Evolutionary conservation across 2,888 invertebrate species (phyloP), one percentile per base, ranked within the genome.

Genomic region (Drosophila siamana): DNA sequence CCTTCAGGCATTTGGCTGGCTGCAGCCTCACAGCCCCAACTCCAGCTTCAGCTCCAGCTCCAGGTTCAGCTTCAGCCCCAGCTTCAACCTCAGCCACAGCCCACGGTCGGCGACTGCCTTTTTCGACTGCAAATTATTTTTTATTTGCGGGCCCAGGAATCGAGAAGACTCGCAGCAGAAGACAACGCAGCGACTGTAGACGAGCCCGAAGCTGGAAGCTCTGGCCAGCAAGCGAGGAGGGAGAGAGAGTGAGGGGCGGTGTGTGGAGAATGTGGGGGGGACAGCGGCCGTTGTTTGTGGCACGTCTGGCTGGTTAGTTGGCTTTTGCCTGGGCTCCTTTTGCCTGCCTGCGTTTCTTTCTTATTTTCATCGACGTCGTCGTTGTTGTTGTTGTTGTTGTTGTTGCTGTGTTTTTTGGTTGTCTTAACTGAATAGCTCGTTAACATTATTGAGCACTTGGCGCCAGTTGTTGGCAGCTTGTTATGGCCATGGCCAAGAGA

Each of bases 361-460:
- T 56, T 56, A 33, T 26, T 44, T 38, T 56, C 11, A 11, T 47
- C 71, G 75, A 70, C 26, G 26, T 26, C 24, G 24, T 24, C 24
- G 48, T 78, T 68, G 38, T 28, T 8, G 28, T 28, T 8, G 44
- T 63, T 60, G 55, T 51, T 69, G 51, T 64, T 59, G 43, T 63
- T 80, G 69, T 68, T 80, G 26, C 47, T 52, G 43, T 54, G 44
- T 30, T 59, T 59, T 70, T 67, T 71, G 67, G 84, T 89, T 88
- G 85, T 90, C 90, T 86, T 86, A 86, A 87, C 85, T 89, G 89
- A 90, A 89, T 90, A 90, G 90, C 90, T 90, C 90, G 90, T 90
- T 90, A 90, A 90, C 89, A 90, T 90, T 91, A 91, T 91, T 91
- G 91, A 91, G 91, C 90, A 91, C 90, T 91, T 91, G 91, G 91